Percentiles rank a stretch among this genome's conserved stretches.
phyloP scores from a whole-genome alignment of 2,113 vertebrate genomes.

The Rhodinocichla rosea region DNA sequence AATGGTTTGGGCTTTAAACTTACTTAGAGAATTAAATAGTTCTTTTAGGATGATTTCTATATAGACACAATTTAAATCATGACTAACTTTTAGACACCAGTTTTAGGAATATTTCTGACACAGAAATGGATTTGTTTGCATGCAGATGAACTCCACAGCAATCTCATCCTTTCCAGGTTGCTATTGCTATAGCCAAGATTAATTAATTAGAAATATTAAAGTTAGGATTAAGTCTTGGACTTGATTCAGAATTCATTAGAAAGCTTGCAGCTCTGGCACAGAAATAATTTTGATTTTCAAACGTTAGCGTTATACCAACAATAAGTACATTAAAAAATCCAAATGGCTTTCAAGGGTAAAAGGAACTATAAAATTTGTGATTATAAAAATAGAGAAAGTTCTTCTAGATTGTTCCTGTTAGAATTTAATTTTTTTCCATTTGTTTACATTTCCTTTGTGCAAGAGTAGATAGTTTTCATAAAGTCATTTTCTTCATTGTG shows the following conservation, averaged over 20 bases:
- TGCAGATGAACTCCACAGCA: slow-evolving; percentile 48
- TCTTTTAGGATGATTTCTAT: slow-evolving; percentile 41
- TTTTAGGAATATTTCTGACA: slow-evolving; percentile 52
- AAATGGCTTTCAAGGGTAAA: background rate
- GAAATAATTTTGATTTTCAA: slow-evolving; percentile 42
- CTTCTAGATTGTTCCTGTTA: background rate
- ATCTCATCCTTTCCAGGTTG: slow-evolving; percentile 65
- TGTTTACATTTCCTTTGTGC: background rate
- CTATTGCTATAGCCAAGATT: slow-evolving; percentile 59
- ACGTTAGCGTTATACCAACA: background rate
- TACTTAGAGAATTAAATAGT: slow-evolving; percentile 40
- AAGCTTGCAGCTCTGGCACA: slow-evolving; percentile 39
- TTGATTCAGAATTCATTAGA: slow-evolving; percentile 64
- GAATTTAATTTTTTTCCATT: background rate
- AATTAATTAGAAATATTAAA: slow-evolving; percentile 80
- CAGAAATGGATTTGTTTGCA: slow-evolving; percentile 68
- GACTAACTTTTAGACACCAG: slow-evolving; percentile 34
- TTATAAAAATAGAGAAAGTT: background rate
- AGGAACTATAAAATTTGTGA: background rate
- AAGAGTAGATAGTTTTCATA: background rate
- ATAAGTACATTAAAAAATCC: background rate
- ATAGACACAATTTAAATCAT: slow-evolving; percentile 58
- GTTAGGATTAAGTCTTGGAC: slow-evolving; percentile 69
- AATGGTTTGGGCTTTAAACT: background rate
- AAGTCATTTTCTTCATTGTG: background rate